These are phyloP conservation scores for Stenodema calcarata DNA, from an alignment of 2,888 invertebrate genomes.

Conservation along the genomic window DNA sequence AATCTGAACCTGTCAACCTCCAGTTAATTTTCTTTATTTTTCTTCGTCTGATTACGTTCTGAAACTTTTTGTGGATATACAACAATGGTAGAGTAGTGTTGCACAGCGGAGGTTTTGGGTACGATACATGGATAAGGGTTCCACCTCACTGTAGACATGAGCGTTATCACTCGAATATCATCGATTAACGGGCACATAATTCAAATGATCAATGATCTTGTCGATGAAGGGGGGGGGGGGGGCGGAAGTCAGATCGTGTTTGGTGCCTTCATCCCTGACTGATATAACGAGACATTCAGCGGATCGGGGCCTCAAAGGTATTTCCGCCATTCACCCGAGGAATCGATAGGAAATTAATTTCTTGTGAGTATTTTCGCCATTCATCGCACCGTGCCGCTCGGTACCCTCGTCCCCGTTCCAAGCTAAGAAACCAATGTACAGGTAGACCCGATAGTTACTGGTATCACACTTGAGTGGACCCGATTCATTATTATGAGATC, in stretches of 20 bases:
- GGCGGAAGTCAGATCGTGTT: background rate
- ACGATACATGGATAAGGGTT: too few relatives aligned
- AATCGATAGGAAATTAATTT: background rate
- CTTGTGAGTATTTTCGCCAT: background rate
- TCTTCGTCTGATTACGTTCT: too few relatives aligned
- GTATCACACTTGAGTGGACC: background rate
- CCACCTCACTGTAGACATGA: too few relatives aligned
- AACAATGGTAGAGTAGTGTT: too few relatives aligned
- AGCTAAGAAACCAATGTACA: background rate
- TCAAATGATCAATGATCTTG: too few relatives aligned
- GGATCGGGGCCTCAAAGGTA: background rate
- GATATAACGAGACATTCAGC: background rate
- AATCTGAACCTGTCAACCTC: background rate
- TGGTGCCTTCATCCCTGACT: background rate
- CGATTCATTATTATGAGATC: background rate
- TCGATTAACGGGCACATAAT: too few relatives aligned
- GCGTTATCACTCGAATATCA: too few relatives aligned
- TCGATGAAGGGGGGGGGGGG: background rate
- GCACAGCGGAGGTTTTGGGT: too few relatives aligned
- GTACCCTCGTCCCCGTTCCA: background rate
- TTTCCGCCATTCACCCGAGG: background rate
- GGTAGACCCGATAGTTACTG: background rate
- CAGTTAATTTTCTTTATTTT: too few relatives aligned
- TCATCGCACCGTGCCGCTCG: background rate
- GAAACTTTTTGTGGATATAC: too few relatives aligned